Conservation (phyloP, 2,797 vertebrate species). For the Hipposideros larvatus region DNA sequence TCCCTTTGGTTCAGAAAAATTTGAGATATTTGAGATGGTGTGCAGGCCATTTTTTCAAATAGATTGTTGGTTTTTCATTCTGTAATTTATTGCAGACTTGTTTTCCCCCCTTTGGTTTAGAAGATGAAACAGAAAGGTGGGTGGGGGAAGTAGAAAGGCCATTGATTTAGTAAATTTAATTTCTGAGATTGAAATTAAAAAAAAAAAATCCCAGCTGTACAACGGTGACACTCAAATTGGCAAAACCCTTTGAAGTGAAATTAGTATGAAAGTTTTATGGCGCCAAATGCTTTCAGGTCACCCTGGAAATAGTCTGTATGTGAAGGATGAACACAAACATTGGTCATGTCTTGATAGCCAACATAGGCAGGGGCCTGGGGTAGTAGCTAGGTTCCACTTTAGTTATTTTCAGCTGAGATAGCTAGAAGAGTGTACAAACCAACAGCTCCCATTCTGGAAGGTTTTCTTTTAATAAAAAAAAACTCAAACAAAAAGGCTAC, state of each 20-base stretch:
- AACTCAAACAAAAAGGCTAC: conserved; percentile 18
- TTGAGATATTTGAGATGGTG: conserved; percentile 38
- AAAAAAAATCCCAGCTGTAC: conserved; percentile 21
- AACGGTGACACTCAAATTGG: conserved; percentile 61
- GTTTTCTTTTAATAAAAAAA: conserved; percentile 57
- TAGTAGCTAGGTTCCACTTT: conserved; percentile 56
- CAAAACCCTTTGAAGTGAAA: conserved; percentile 54
- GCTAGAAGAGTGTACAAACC: conserved; percentile 31
- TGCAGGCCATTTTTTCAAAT: conserved; percentile 66
- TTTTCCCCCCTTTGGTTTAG: conserved; percentile 55
- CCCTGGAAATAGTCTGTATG: conserved; percentile 56
- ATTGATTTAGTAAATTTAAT: conserved; percentile 69
- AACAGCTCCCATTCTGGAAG: conserved; percentile 65
- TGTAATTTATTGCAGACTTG: conserved; percentile 22
- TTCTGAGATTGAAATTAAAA: conserved; percentile 54
- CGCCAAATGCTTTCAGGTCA: conserved; percentile 55
- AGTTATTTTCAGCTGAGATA: conserved; percentile 68
- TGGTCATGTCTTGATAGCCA: conserved; percentile 52
- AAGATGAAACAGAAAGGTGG: conserved; percentile 40
- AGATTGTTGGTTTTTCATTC: conserved; percentile 52
- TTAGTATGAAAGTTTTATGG: conserved; percentile 40
- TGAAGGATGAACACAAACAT: conserved; percentile 67
- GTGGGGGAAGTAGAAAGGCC: neutral
- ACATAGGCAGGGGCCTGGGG: neutral
- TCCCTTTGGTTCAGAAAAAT: conserved; percentile 57